Percentiles rank a stretch among this genome's conserved stretches.
Conservation (phyloP, 2,113 vertebrate species). For the Dicrurus megarhynchus region DNA sequence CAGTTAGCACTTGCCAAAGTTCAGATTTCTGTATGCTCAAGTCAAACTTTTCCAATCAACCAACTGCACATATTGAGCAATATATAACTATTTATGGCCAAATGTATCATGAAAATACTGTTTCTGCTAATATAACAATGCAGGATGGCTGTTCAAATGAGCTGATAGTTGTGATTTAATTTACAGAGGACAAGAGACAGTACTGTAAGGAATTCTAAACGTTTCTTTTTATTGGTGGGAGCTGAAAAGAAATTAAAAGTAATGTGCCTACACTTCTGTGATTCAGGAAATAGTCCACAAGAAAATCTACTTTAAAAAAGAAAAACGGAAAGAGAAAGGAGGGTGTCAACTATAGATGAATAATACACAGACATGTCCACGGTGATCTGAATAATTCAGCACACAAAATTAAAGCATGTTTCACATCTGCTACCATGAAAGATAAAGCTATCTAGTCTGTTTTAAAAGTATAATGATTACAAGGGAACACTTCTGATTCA, state of each 20-base stretch:
- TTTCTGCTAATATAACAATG: neutral
- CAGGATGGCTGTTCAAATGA: neutral
- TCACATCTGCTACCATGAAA: constrained; percentile 35
- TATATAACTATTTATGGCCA: neutral
- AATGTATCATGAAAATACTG: neutral
- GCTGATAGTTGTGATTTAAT: neutral
- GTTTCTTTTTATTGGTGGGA: neutral
- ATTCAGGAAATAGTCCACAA: neutral
- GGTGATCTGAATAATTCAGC: constrained; percentile 44
- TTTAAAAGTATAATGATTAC: constrained; percentile 25
- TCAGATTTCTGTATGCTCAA: neutral
- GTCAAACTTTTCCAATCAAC: neutral
- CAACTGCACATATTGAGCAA: neutral
- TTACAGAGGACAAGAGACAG: neutral
- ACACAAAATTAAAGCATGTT: constrained; percentile 34
- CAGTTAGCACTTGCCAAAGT: neutral
- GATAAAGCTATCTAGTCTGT: neutral
- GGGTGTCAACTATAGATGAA: neutral
- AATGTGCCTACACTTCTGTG: neutral
- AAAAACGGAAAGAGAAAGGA: neutral
- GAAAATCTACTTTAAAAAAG: neutral
- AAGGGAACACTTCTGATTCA: neutral
- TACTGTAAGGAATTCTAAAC: neutral
- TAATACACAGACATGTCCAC: neutral
- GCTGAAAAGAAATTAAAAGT: neutral